Evolutionary conservation across 1,140 invertebrate species (phyloP).

Genomic region (Mizuhopecten yessoensis): DNA sequence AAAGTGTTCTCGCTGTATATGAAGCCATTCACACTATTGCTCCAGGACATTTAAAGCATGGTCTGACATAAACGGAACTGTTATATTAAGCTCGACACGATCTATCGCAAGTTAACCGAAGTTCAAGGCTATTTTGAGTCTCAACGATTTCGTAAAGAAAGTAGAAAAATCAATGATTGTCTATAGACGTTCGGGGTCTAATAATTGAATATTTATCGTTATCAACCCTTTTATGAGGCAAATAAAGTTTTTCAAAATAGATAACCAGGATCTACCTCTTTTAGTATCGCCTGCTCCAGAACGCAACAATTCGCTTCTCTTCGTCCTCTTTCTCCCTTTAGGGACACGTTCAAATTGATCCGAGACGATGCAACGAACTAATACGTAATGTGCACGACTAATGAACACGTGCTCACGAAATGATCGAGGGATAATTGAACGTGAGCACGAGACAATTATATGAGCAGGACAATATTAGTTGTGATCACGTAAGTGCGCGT

Average conservation of each 20-base stretch:
- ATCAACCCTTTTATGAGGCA: neutral
- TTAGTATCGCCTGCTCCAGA: neutral
- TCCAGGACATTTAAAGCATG: too few species aligned
- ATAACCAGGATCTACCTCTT: neutral
- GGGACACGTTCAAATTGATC: neutral
- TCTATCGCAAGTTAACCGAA: neutral
- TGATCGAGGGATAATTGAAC: slow-evolving; percentile 15
- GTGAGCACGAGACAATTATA: slow-evolving; percentile 33
- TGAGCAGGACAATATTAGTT: neutral
- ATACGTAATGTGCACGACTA: slow-evolving; percentile 33
- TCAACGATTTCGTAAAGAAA: neutral
- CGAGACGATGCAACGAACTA: neutral
- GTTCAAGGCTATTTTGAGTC: neutral
- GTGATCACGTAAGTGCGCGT: neutral
- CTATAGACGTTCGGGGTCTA: neutral
- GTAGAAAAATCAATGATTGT: neutral
- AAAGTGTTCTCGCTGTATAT: too few species aligned
- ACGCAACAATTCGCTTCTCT: neutral
- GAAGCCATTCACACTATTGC: too few species aligned
- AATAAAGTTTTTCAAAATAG: neutral
- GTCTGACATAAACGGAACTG: too few species aligned
- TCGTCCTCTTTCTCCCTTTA: neutral
- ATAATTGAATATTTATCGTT: slow-evolving; percentile 1
- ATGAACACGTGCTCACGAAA: slow-evolving; percentile 30
- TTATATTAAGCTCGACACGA: neutral